These are phyloP conservation scores for Laupala kohalensis DNA, from an alignment of 1,140 invertebrate genomes.

Conservation along the genomic window DNA sequence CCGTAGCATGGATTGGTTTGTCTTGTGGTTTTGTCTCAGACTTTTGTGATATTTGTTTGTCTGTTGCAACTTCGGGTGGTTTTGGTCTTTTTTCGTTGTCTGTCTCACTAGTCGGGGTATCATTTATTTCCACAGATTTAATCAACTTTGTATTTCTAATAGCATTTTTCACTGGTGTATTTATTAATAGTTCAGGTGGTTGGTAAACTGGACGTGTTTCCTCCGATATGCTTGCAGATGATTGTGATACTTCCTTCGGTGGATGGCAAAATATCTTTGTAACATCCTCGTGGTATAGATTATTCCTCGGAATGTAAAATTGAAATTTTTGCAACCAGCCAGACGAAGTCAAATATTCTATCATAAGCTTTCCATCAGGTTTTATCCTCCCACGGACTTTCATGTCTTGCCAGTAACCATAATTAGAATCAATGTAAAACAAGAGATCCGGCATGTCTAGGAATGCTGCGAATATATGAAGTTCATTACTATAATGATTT, in stretches of 20 bases:
- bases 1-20: neutral
- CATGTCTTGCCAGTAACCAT: neutral
- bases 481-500: neutral
- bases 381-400: neutral
- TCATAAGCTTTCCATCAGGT: neutral
- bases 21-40: neutral
- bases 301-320: neutral
- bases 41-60: neutral
- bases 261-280: neutral
- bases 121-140: no score
- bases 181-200: no score
- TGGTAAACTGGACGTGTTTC: no score
- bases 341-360: neutral
- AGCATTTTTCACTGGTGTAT: no score
- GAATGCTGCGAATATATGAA: slow-evolving; percentile 8
- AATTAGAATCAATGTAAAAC: neutral
- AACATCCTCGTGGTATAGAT: neutral
- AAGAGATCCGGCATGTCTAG: slow-evolving; percentile 6
- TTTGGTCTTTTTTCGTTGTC: neutral
- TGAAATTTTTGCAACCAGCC: neutral
- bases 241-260: neutral
- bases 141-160: no score
- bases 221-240: neutral
- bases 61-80: neutral
- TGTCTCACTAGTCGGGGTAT: no score